These are phyloP conservation scores for Conus canariensis DNA, from an alignment of 2,888 invertebrate genomes.

Conservation along the genomic window DNA sequence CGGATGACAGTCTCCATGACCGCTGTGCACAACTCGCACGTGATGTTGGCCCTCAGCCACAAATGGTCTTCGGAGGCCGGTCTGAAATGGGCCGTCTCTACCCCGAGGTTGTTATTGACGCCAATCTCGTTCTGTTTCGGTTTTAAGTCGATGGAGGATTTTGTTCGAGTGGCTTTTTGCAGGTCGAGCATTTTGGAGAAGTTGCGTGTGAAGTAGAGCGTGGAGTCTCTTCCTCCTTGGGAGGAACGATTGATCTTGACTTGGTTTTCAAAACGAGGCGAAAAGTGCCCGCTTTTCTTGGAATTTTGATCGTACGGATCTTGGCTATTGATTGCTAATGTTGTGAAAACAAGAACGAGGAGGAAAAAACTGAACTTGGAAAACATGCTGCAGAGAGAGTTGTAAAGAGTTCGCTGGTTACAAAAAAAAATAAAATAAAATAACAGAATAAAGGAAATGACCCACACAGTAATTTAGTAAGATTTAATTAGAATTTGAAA, in stretches of 20 bases:
- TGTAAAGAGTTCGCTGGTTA: too few species aligned
- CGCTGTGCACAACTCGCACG: slow-evolving; percentile 57
- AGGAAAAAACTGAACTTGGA: neutral
- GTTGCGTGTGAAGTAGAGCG: neutral
- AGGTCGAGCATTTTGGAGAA: too few species aligned
- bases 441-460: too few species aligned
- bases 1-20: slow-evolving; percentile 47
- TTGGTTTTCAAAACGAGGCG: neutral
- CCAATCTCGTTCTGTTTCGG: neutral
- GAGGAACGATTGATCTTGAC: neutral
- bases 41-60: neutral
- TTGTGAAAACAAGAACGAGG: neutral
- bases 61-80: neutral
- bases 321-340: neutral
- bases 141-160: neutral
- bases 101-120: neutral
- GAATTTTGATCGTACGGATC: neutral
- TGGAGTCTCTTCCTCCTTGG: neutral
- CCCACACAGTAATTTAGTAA: too few species aligned
- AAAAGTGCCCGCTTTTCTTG: neutral
- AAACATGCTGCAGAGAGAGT: neutral
- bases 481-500: too few species aligned
- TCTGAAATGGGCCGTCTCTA: neutral
- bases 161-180: neutral
- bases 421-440: too few species aligned